phyloP scores from a whole-genome alignment of 2,797 vertebrate genomes.

The Botia kubotai region DNA sequence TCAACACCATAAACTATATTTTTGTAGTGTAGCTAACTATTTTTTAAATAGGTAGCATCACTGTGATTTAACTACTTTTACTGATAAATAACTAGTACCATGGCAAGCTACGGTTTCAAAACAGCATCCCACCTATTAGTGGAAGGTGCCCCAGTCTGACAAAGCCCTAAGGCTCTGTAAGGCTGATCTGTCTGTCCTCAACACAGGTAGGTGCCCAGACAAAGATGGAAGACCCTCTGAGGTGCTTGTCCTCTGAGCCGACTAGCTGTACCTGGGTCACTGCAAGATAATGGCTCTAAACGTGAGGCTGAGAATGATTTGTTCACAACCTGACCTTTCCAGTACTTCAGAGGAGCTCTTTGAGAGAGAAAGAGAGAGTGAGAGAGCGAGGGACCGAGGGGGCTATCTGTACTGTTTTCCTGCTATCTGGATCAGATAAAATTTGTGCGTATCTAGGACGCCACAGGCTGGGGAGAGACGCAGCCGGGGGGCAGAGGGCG shows the following conservation, averaged over 20 bases:
- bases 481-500: conserved; percentile 35
- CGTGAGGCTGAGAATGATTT: conserved; percentile 38
- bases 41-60: too few relatives aligned
- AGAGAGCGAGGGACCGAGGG: conserved; percentile 54
- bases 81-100: too few relatives aligned
- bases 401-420: conserved; percentile 49
- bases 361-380: conserved; percentile 3
- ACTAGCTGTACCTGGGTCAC: conserved; percentile 36
- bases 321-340: conserved; percentile 55
- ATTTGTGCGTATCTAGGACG: conserved; percentile 57
- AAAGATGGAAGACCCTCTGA: conserved; percentile 13
- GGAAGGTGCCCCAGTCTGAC: too few relatives aligned
- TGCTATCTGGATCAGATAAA: conserved; percentile 65
- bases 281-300: conserved; percentile 47
- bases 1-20: too few relatives aligned
- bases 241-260: conserved; percentile 45
- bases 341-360: conserved; percentile 35
- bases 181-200: not conserved
- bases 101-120: too few relatives aligned
- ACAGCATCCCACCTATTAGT: too few relatives aligned
- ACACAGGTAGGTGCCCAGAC: conserved; percentile 3
- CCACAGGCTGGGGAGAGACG: conserved; percentile 40
- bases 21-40: too few relatives aligned
- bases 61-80: too few relatives aligned
- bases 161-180: not conserved